A percentile compares a stretch with the other conserved stretches of the same genome.
These are phyloP conservation scores for Platerodrilus igneus DNA, from an alignment of 2,888 invertebrate species.

Conservation along the genomic window DNA sequence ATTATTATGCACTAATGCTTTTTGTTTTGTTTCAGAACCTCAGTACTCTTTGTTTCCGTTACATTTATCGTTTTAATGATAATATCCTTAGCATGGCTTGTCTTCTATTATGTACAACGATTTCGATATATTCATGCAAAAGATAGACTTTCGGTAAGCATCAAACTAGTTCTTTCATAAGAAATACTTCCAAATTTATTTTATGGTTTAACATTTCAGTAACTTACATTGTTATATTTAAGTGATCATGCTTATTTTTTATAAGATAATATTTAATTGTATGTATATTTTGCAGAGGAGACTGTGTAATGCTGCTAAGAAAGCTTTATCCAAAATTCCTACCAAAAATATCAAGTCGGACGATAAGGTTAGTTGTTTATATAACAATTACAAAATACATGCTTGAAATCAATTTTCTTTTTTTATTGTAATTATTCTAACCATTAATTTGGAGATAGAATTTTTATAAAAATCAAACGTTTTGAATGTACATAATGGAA, in stretches of 20 bases:
- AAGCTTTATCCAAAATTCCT: slow-evolving; percentile 89
- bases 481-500: too few relatives aligned
- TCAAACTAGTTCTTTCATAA: slow-evolving; percentile 1
- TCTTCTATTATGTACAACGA: slow-evolving; percentile 93
- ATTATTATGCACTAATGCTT: background rate
- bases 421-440: too few relatives aligned
- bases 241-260: too few relatives aligned
- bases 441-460: too few relatives aligned
- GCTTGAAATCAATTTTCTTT: slow-evolving; percentile 5
- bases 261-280: too few relatives aligned
- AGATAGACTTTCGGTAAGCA: slow-evolving; percentile 81
- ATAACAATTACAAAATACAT: too few relatives aligned
- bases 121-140: slow-evolving; percentile 93
- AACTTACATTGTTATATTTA: too few relatives aligned
- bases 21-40: slow-evolving; percentile 62
- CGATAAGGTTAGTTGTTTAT: slow-evolving; percentile 78
- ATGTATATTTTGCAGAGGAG: slow-evolving; percentile 78
- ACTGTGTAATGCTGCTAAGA: slow-evolving; percentile 88
- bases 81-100: slow-evolving; percentile 90
- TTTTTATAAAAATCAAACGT: too few relatives aligned
- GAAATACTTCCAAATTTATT: too few relatives aligned
- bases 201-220: too few relatives aligned
- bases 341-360: slow-evolving; percentile 81
- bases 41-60: slow-evolving; percentile 90
- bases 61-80: slow-evolving; percentile 94